phyloP scores from a whole-genome alignment of 2,888 invertebrate species.

The Lepidonotus clava region DNA sequence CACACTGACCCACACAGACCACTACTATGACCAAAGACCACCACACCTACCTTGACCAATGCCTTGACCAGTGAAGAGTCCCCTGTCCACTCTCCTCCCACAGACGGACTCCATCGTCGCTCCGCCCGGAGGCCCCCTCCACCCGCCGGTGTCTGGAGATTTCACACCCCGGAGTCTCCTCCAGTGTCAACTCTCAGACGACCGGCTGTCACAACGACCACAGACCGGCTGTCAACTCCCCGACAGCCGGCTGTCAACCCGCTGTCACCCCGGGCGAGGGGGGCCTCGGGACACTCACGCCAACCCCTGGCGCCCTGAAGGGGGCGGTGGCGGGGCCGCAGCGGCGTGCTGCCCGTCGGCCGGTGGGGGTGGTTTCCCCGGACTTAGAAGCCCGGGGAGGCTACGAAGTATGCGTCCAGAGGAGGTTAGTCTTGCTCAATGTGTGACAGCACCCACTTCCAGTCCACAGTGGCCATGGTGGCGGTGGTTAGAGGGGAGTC shows the following conservation, averaged over 20 bases:
- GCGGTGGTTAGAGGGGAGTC: neutral
- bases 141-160: neutral
- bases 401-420: neutral
- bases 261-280: no score
- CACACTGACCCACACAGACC: no score
- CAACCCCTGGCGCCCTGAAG: neutral
- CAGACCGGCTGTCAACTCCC: neutral
- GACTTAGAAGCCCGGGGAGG: neutral
- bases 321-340: conserved; percentile 13
- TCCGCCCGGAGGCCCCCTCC: neutral
- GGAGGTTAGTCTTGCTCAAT: neutral
- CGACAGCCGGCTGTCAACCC: neutral
- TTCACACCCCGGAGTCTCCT: neutral
- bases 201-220: no score
- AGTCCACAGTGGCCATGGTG: conserved; percentile 19
- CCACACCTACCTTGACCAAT: neutral
- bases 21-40: neutral
- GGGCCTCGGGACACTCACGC: conserved; percentile 9
- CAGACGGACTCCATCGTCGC: neutral
- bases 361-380: neutral
- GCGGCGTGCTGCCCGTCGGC: conserved; percentile 12
- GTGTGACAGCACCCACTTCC: conserved; percentile 1
- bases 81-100: neutral
- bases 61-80: no score
- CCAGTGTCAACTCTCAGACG: neutral